A percentile compares a stretch with the other conserved stretches of the same genome.
Conservation (phyloP, 2,113 vertebrate species). For the Phodopus roborovskii region DNA sequence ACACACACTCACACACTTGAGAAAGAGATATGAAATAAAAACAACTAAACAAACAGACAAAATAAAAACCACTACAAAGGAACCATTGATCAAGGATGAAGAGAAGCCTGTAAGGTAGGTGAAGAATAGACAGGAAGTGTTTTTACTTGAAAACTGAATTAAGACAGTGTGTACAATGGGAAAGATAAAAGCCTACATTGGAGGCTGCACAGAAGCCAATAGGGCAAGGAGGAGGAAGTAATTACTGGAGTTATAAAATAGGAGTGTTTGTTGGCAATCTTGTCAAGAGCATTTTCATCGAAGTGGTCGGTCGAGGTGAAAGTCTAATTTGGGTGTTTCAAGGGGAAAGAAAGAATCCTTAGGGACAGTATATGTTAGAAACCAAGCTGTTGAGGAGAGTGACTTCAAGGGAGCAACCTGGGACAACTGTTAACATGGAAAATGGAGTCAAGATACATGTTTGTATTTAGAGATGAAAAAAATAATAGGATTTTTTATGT, state of each 20-base stretch:
- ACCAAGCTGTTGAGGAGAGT: not conserved
- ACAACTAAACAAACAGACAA: not conserved
- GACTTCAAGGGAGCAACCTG: not conserved
- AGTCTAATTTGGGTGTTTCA: not conserved
- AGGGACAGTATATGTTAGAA: not conserved
- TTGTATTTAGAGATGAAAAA: conserved; percentile 32
- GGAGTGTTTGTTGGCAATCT: not conserved
- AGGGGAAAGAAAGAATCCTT: not conserved
- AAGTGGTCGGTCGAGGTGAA: not conserved
- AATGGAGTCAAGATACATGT: not conserved
- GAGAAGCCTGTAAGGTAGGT: not conserved
- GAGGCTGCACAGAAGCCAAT: not conserved
- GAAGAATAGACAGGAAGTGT: not conserved
- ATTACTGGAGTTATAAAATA: not conserved
- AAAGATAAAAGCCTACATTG: not conserved
- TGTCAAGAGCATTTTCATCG: not conserved
- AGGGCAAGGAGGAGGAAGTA: not conserved
- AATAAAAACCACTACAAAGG: not conserved
- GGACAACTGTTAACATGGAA: not conserved
- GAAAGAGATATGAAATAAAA: not conserved
- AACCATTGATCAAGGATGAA: not conserved
- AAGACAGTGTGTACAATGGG: not conserved
- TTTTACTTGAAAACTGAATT: conserved; percentile 14
- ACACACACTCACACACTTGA: not conserved
- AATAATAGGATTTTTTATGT: not conserved